Base-by-base conservation (phyloP, 2,888 invertebrate genomes). In the Maniola hyperantus region DNA sequence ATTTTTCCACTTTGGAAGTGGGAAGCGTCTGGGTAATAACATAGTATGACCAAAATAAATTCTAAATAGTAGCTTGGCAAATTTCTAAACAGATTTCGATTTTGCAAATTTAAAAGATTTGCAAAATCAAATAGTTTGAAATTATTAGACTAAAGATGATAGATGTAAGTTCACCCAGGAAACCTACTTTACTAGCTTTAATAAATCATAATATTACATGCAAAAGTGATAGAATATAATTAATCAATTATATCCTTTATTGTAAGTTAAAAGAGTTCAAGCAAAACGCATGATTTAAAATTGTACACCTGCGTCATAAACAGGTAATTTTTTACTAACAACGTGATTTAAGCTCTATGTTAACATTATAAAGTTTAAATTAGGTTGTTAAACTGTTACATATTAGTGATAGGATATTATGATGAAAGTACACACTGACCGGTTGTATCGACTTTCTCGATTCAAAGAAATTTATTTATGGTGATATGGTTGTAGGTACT, bases 401-500 rank as follows among this genome's bases (percentile, higher is more conserved):
- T 18, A 53, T 59, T 64, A 50, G 60, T 50, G 58, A 65, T 62
- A 65, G 61, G 59, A 65, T 44, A 59, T 63, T 44, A 59, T 63
- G 65, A 67, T 60, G 67, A 70, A 44, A 68, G 70, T 68, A 51
- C 54, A 10, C 59, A 50, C 55, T 51, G 65, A 64, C 70, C 67
- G 69, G 69, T 66, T 64, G 64, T 69, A 55, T 63, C 70, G 48
- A 66, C 70, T 68, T 70, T 70, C 68, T 66, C 66, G 58, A 55
- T 64, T 34, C 60, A 65, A 65, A 65, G 60, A 60, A 65, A 60
- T 65, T 65, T 51, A 65, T 54, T 34, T 34, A 54, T 36, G 36
- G 34, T 54, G 54, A 34, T 54, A 54, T 34, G 8, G 54, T n/a
- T 53, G 7, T 33, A 34, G n/a, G 34, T 36, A 26, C 20, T 36